Evolutionary conservation across 2,888 invertebrate genomes (phyloP), one percentile per base, ranked within the genome.

Genomic region (Venusia cambrica): DNA sequence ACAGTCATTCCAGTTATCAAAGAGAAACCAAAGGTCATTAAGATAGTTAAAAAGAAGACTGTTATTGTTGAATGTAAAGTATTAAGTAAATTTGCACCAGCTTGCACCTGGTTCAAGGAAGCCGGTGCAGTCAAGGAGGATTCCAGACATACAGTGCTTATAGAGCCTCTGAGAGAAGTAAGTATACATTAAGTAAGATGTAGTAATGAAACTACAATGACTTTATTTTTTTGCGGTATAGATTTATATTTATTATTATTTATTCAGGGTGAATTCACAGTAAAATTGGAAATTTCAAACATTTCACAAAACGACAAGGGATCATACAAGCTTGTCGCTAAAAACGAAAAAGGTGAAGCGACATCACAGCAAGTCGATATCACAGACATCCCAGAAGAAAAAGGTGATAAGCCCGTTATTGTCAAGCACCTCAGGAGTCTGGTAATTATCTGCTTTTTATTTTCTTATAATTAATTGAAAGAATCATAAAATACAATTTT

Each of bases 61-160:
- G 94, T 98, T 53, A 92, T 97, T 54, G 95, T 98, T 72, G 97
- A 97, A 79, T 97, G 97, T 75, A 93, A 93, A 71, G 96, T 98
- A 43, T 93, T 96, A 71, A 97, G 97, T 57, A 95, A 96, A 83
- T 97, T 97, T 68, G 93, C 95, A 59, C 98, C 98, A 4, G 92
- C 94, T 48, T 95, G 97, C 69, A 94, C 94, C 18, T 98, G 98
- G 98, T 97, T 92, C 80, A 96, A 97, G 68, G 97, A 97, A 83
- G 81, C 90, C 7, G 90, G 89, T 52, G 93, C 93, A 8, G 93
- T 97, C 20, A 91, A 81, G 55, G 92, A 96, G 65, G 95, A 93
- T 73, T 88, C 90, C 15, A 89, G 94, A 52, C 95, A 94, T 68
- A 91, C 90, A 48, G 91, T 94, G 28, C 90, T 92, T 49, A 91